Evolutionary conservation across 1,140 invertebrate genomes (phyloP).

Genomic region (Cheumatopsyche charites): DNA sequence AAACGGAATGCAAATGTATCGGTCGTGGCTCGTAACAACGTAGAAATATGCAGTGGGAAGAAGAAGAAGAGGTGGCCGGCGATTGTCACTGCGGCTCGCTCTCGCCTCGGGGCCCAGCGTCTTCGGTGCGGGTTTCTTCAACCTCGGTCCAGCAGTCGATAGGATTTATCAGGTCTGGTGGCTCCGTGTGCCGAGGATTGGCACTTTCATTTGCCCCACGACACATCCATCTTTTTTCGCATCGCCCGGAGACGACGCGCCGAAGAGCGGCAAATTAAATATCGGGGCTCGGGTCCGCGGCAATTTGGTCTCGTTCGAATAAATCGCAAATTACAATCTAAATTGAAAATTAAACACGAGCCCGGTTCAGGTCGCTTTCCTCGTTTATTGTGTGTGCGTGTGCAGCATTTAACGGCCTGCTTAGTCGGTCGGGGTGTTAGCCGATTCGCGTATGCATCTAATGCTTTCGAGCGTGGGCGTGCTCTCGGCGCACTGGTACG

Average conservation of each 20-base stretch:
- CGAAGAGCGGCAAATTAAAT: constrained; percentile 34
- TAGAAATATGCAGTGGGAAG: not conserved
- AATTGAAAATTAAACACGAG: constrained; percentile 64
- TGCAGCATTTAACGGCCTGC: constrained; percentile 45
- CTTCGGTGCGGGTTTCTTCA: not conserved
- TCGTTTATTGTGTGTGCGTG: not conserved
- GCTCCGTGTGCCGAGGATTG: constrained; percentile 25
- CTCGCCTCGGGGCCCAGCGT: not conserved
- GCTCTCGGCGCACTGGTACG: too few species aligned
- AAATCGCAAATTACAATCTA: constrained; percentile 64
- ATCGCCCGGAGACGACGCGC: constrained; percentile 25
- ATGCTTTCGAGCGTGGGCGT: not conserved
- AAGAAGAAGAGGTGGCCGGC: not conserved
- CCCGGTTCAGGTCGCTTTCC: constrained; percentile 24
- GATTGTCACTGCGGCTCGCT: constrained; percentile 19
- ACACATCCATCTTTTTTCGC: constrained; percentile 38
- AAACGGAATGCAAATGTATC: not conserved
- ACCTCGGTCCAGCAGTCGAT: constrained; percentile 13
- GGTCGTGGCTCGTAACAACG: not conserved
- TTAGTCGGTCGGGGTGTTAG: constrained; percentile 34
- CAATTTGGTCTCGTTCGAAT: constrained; percentile 43
- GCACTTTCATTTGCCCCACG: constrained; percentile 36
- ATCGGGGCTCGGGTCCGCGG: constrained; percentile 25
- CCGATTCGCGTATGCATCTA: constrained; percentile 37
- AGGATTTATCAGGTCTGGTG: constrained; percentile 32